These are phyloP conservation scores for Ferdinandea cuprea DNA, from an alignment of 2,888 invertebrate species.

Conservation along the genomic window DNA sequence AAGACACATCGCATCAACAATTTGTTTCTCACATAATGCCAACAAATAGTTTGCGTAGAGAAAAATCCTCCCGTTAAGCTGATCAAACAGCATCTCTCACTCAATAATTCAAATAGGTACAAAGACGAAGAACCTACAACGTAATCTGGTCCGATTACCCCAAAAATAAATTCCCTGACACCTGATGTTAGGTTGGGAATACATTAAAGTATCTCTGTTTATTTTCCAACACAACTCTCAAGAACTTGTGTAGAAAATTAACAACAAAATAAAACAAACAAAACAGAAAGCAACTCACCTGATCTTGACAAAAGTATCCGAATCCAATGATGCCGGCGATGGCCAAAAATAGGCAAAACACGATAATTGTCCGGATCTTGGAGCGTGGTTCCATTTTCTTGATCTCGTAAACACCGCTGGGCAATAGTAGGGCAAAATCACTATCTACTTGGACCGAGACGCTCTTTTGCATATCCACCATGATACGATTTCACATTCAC, in stretches of 20 bases:
- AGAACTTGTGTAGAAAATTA: not conserved
- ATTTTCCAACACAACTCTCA: not conserved
- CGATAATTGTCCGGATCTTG: slow-evolving; percentile 90
- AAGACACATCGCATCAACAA: not conserved
- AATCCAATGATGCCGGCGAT: slow-evolving; percentile 94
- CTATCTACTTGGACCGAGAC: slow-evolving; percentile 93
- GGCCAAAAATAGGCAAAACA: slow-evolving; percentile 92
- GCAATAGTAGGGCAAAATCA: slow-evolving; percentile 91
- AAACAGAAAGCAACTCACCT: slow-evolving; percentile 84
- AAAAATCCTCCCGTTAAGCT: slow-evolving; percentile 12
- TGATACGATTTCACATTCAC: slow-evolving; percentile 73
- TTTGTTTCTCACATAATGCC: not conserved
- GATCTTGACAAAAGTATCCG: slow-evolving; percentile 95
- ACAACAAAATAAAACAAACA: slow-evolving; percentile 3
- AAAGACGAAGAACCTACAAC: not conserved
- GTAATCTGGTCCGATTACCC: slow-evolving; percentile 13
- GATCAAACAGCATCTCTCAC: slow-evolving; percentile 37
- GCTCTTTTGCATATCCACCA: slow-evolving; percentile 87
- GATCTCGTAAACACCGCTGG: slow-evolving; percentile 91
- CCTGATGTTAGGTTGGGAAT: not conserved
- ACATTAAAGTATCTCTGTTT: not conserved
- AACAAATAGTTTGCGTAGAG: not conserved
- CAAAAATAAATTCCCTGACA: slow-evolving; percentile 6
- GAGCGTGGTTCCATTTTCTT: slow-evolving; percentile 94
- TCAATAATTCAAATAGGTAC: slow-evolving; percentile 6